These are phyloP conservation scores for Eupithecia pulchellata DNA, from an alignment of 2,888 invertebrate species.

Conservation along the genomic window DNA sequence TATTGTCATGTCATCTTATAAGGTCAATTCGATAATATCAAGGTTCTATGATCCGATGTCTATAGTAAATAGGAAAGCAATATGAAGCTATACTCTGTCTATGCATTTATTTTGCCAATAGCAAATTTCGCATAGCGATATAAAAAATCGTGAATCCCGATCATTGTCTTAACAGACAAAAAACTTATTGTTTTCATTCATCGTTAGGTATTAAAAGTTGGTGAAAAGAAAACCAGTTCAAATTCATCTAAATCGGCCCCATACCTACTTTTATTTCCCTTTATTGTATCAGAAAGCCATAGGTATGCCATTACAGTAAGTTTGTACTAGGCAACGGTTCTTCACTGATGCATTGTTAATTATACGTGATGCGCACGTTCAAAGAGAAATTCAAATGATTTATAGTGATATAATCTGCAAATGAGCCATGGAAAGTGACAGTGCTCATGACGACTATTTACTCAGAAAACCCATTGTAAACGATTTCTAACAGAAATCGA, in stretches of 20 bases:
- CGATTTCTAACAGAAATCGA: background rate
- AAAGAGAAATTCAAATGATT: conserved; percentile 31
- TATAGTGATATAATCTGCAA: conserved; percentile 26
- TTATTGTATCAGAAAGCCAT: conserved; percentile 13
- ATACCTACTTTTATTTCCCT: background rate
- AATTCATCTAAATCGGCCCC: background rate
- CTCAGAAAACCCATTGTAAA: conserved; percentile 1
- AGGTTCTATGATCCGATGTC: background rate
- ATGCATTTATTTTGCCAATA: no score
- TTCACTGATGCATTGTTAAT: conserved; percentile 27
- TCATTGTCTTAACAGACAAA: no score
- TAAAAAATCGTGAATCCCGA: no score
- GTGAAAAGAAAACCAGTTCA: background rate
- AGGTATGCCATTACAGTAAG: conserved; percentile 8
- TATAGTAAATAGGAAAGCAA: background rate
- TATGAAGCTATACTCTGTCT: background rate
- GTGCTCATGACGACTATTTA: conserved; percentile 5
- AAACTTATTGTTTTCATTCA: no score
- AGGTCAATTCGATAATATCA: background rate
- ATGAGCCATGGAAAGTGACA: conserved; percentile 20
- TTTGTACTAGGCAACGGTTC: conserved; percentile 13
- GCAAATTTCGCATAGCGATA: no score
- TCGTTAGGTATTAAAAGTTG: background rate
- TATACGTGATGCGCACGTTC: conserved; percentile 14
- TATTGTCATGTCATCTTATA: background rate